phyloP scores from a whole-genome alignment of 1,140 invertebrate genomes.

The Battus philenor region DNA sequence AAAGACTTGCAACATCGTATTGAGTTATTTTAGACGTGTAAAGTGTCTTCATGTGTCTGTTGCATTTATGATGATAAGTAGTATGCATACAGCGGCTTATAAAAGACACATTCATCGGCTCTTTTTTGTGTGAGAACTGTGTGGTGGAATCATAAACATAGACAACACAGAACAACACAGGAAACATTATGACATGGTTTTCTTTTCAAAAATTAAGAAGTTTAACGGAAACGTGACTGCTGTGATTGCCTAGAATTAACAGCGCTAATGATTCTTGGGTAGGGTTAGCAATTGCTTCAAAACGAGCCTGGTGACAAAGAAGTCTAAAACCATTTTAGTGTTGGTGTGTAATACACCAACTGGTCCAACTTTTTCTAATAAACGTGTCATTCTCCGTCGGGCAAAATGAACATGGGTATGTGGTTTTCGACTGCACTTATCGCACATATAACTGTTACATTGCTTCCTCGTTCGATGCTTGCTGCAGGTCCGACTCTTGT shows the following conservation, averaged over 20 bases:
- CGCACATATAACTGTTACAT: slow-evolving; percentile 31
- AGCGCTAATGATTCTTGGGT: slow-evolving; percentile 28
- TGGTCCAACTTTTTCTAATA: slow-evolving; percentile 29
- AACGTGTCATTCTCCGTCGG: slow-evolving; percentile 34
- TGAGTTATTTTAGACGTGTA: slow-evolving; percentile 23
- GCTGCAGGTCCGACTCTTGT: slow-evolving; percentile 54
- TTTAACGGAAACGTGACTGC: slow-evolving; percentile 35
- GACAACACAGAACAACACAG: too few relatives aligned
- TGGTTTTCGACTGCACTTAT: slow-evolving; percentile 35
- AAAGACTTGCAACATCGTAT: slow-evolving; percentile 20
- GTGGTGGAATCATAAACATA: slow-evolving; percentile 41
- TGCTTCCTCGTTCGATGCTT: slow-evolving; percentile 45
- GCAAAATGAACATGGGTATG: slow-evolving; percentile 49
- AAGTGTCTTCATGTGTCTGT: slow-evolving; percentile 26
- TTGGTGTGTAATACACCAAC: slow-evolving; percentile 23
- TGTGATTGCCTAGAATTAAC: slow-evolving; percentile 39
- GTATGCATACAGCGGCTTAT: slow-evolving; percentile 63
- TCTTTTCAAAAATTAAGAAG: slow-evolving; percentile 36
- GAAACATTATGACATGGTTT: slow-evolving; percentile 31
- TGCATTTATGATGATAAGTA: slow-evolving; percentile 36
- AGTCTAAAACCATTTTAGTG: slow-evolving; percentile 33
- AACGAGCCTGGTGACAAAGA: slow-evolving; percentile 44
- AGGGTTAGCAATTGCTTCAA: slow-evolving; percentile 28
- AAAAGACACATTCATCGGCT: slow-evolving; percentile 60
- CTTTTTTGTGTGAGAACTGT: slow-evolving; percentile 39